These are phyloP conservation scores for Sander lucioperca DNA, from an alignment of 2,113 vertebrate genomes.

Conservation along the genomic window DNA sequence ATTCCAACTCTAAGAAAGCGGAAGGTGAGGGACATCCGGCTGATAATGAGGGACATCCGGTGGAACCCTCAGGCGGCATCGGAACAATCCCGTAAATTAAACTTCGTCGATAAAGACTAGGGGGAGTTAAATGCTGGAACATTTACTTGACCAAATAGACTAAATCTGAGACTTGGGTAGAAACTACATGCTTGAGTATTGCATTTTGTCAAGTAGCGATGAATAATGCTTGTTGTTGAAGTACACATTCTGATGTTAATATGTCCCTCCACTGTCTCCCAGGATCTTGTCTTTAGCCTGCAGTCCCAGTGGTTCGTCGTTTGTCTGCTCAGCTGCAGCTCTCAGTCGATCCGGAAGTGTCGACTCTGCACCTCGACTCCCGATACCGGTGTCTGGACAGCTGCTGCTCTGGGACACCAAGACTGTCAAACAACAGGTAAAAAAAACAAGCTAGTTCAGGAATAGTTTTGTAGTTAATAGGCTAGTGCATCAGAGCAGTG, in stretches of 20 bases:
- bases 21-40: too few relatives aligned
- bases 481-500: not conserved
- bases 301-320: conserved; percentile 94
- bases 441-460: not conserved
- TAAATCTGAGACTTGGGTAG: not conserved
- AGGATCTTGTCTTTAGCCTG: conserved; percentile 96
- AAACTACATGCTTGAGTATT: not conserved
- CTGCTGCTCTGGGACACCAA: conserved; percentile 98
- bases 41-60: too few relatives aligned
- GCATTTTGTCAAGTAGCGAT: not conserved
- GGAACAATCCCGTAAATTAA: too few relatives aligned
- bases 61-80: too few relatives aligned
- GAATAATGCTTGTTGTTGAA: not conserved
- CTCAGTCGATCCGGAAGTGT: conserved; percentile 55
- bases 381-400: conserved; percentile 86
- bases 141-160: not conserved
- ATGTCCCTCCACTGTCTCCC: not conserved
- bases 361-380: conserved; percentile 63
- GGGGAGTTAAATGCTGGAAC: too few relatives aligned
- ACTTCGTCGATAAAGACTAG: too few relatives aligned
- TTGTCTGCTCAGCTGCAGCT: conserved; percentile 95
- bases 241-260: not conserved
- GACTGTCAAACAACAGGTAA: conserved; percentile 97
- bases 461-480: not conserved
- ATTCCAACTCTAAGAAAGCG: too few relatives aligned